Conservation (phyloP, 2,888 invertebrate genomes). For the Tetragonisca angustula region DNA sequence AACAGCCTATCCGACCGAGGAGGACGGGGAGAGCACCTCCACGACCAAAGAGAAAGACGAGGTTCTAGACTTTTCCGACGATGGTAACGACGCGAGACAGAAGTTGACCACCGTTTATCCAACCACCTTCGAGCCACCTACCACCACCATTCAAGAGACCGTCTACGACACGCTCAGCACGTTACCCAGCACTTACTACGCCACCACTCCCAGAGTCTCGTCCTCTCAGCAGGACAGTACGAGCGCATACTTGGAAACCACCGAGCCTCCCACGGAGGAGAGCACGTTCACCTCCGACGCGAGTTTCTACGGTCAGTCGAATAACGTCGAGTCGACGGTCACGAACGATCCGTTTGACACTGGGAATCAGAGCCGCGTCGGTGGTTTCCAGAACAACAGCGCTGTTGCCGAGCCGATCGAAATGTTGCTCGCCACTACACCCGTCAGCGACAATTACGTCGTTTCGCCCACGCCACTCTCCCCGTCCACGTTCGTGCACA, state of each 20-base stretch:
- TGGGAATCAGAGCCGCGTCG: slow-evolving; percentile 70
- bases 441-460: slow-evolving; percentile 80
- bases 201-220: slow-evolving; percentile 54
- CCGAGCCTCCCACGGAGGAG: slow-evolving; percentile 46
- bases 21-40: slow-evolving; percentile 85
- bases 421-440: slow-evolving; percentile 84
- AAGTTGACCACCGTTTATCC: slow-evolving; percentile 76
- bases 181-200: slow-evolving; percentile 63
- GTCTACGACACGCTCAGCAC: slow-evolving; percentile 40
- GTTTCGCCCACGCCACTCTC: slow-evolving; percentile 80
- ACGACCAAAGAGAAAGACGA: slow-evolving; percentile 90
- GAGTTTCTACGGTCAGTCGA: slow-evolving; percentile 61
- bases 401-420: slow-evolving; percentile 83
- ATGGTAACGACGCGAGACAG: slow-evolving; percentile 82
- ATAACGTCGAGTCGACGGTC: slow-evolving; percentile 59
- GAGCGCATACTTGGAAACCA: slow-evolving; percentile 29
- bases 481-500: slow-evolving; percentile 52
- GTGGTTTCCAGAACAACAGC: slow-evolving; percentile 84
- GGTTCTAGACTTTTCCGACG: slow-evolving; percentile 91
- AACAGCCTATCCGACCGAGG: slow-evolving; percentile 75
- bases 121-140: slow-evolving; percentile 65
- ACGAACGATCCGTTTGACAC: slow-evolving; percentile 79
- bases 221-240: slow-evolving; percentile 28
- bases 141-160: slow-evolving; percentile 24
- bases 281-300: slow-evolving; percentile 83